Evolutionary conservation across 2,888 invertebrate species (phyloP), one percentile per base, ranked within the genome.

Genomic region (Tetranychus piercei): DNA sequence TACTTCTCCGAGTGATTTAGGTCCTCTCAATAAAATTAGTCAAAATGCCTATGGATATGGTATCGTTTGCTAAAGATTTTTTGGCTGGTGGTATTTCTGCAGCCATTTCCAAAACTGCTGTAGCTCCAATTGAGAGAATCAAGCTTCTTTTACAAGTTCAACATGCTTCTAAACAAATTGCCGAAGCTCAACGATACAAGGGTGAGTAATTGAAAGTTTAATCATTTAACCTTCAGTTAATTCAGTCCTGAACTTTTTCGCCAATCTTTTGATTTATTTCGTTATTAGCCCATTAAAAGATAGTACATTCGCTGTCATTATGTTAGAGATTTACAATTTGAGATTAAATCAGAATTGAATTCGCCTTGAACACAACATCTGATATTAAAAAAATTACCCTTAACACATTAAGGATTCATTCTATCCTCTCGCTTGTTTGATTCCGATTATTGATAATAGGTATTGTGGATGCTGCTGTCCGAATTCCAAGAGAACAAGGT

Each of bases 401-500:
- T n/a, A n/a, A n/a, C n/a, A n/a, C n/a, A n/a, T n/a, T n/a, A 45
- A 9, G 45, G 45, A 45, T 45, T 45, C 9, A 45, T 9, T 45
- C 9, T 45, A 8, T 45, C 45, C 45, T 45, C 9, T 45, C 45
- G 9, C 6, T 45, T 45, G 6, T 45, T 45, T 45, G 9, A 45
- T 45, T 45, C 45, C 45, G 45, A 45, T 45, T 6, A 8, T 45
- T 8, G 9, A 8, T 45, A 20, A 1, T 23, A 86, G 90, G 92
- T 81, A 90, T 92, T 83, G 81, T 92, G 73, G 92, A 92, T 83
- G 88, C 89, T 75, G 89, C 92, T 81, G 83, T 89, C 74, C 89
- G 92, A 78, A 90, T 93, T 82, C 91, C 92, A 74, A 88, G 86
- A 81, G 92, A 93, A 84, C 92, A 92, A 82, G 93, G 94, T 75